phyloP scores from a whole-genome alignment of 1,140 invertebrate species.

The Leptinotarsa undecemlineata region DNA sequence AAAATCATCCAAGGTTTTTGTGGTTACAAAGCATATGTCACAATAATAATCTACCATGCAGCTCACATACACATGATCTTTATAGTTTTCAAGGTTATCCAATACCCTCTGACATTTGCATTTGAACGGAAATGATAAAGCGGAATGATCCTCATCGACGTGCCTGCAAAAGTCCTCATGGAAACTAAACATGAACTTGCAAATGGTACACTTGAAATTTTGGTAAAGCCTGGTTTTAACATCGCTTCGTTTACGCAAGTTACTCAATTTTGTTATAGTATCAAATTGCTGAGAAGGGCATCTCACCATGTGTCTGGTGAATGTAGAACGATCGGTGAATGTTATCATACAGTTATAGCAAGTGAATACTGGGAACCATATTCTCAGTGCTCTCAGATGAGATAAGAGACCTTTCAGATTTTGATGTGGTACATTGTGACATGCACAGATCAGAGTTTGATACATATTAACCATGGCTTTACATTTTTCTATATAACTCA shows the following conservation, averaged over 20 bases:
- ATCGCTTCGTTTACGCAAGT: constrained; percentile 43
- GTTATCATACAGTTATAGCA: constrained; percentile 64
- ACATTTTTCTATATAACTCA: constrained; percentile 50
- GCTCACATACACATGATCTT: constrained; percentile 45
- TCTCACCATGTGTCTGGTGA: constrained; percentile 42
- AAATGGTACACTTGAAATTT: constrained; percentile 48
- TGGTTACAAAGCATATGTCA: constrained; percentile 47
- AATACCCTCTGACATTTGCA: constrained; percentile 45
- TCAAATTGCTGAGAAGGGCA: constrained; percentile 43
- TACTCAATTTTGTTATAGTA: constrained; percentile 43
- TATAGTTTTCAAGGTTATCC: constrained; percentile 44
- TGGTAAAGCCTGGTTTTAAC: constrained; percentile 49
- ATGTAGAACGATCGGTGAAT: constrained; percentile 52
- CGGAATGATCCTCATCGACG: constrained; percentile 45
- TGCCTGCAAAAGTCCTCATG: constrained; percentile 50
- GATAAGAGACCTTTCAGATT: constrained; percentile 44
- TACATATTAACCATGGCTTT: constrained; percentile 51
- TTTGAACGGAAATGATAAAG: constrained; percentile 30
- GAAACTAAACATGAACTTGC: constrained; percentile 48
- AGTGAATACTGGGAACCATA: constrained; percentile 57
- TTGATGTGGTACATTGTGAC: constrained; percentile 45
- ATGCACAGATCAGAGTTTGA: constrained; percentile 44
- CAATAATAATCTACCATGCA: constrained; percentile 49
- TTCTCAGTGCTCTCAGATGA: constrained; percentile 43
- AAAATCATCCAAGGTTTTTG: constrained; percentile 46